Evolutionary conservation across 2,888 invertebrate genomes (phyloP).

Genomic region (Onthophagus sagittarius): DNA sequence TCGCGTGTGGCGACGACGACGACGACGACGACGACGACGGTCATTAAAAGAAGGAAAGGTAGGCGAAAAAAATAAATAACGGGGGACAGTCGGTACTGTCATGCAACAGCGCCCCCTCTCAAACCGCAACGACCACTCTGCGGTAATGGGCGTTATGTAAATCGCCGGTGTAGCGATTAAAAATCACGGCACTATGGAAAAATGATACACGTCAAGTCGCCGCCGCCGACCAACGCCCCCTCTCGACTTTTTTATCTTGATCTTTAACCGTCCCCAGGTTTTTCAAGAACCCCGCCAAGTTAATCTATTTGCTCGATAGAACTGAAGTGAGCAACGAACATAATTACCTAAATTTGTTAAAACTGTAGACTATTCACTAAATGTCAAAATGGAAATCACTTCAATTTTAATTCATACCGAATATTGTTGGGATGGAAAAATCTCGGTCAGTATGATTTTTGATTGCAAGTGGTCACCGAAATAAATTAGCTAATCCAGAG

Average conservation of each 20-base stretch:
- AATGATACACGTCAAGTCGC: slow-evolving; percentile 35
- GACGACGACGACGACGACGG: not conserved
- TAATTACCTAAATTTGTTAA: not conserved
- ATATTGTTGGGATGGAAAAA: no score
- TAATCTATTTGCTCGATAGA: no score
- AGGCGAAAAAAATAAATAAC: not conserved
- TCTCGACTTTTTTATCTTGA: slow-evolving; percentile 24
- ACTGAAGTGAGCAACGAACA: not conserved
- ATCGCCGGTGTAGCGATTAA: slow-evolving; percentile 32
- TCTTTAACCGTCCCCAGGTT: slow-evolving; percentile 25
- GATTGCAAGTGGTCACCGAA: no score
- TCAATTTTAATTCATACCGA: no score
- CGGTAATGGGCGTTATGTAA: slow-evolving; percentile 32
- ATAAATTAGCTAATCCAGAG: no score
- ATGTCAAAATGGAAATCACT: no score
- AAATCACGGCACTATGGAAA: slow-evolving; percentile 37
- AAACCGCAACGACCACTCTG: slow-evolving; percentile 18
- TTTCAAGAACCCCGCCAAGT: not conserved
- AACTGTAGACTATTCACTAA: no score
- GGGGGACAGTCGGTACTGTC: not conserved
- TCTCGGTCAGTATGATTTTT: no score
- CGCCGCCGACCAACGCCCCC: slow-evolving; percentile 11
- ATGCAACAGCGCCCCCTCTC: slow-evolving; percentile 1
- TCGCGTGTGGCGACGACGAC: not conserved
- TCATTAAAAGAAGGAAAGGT: not conserved